Base-by-base conservation (phyloP, 2,113 vertebrate species). In the Microcebus tavaratra region DNA sequence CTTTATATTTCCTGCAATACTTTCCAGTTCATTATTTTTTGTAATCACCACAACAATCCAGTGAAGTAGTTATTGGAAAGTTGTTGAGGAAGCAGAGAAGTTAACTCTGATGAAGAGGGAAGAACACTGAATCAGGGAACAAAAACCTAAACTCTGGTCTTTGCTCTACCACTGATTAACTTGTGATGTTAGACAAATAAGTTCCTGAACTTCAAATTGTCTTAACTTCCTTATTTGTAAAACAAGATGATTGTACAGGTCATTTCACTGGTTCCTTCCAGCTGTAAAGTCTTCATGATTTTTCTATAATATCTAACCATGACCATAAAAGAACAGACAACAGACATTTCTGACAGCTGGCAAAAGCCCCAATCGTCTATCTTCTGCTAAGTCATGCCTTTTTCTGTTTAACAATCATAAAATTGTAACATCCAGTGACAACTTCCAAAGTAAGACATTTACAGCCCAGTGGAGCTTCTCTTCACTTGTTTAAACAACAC, bases 161-260 rank as follows among this genome's bases (percentile, higher is more conserved):
- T 75, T 93, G 17, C 5, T 82, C 36, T 67, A 42, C 2, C 39
- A 57, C 57, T 61, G 27, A 57, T 42, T 65, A 88, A 81, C 42
- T 42, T 85, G 34, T 70, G 36, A 65, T 42, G 20, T 83, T 63
- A 59, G 80, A 45, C 23, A 76, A 80, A 29, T n/a, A 81, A 67
- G 14, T 92, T 84, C 36, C n/a, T 96, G 45, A 42, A 63, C 65
- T 79, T 87, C 5, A 7, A 39, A 53, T n/a, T 86, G 12, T 70
- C 75, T 57, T 81, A 73, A 31, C 72, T 73, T 81, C 78, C 50
- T 95, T 90, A 21, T 86, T 88, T 50, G 2, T 90, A 68, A 96
- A 92, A 75, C n/a, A 80, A 63, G 59, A 39, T 90, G 25, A 50
- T 67, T 88, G 13, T 75, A 53, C 20, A 63, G n/a, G 82, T 80